Conservation (phyloP, 2,888 invertebrate genomes). For the Falcaria lacertinaria region DNA sequence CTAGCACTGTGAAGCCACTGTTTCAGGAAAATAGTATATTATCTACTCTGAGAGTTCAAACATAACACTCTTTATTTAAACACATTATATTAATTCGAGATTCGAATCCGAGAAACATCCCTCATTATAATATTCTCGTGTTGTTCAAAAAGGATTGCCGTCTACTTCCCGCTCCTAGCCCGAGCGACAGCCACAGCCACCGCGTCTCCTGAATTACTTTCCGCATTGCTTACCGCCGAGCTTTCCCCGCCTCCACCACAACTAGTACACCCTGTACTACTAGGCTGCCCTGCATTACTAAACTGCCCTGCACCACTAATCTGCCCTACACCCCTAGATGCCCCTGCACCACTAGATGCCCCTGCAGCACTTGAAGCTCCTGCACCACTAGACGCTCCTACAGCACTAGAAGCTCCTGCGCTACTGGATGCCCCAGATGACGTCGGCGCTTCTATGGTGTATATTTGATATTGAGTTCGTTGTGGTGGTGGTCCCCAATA, state of each 20-base stretch:
- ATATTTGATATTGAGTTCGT: conserved; percentile 16
- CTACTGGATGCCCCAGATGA: background rate
- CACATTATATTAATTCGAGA: no score
- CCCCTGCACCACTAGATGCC: background rate
- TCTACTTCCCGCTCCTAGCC: conserved; percentile 11
- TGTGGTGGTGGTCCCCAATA: conserved; percentile 20
- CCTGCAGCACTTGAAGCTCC: background rate
- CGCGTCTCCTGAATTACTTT: conserved; percentile 41
- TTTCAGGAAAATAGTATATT: no score
- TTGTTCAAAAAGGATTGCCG: background rate
- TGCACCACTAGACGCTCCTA: background rate
- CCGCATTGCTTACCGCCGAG: conserved; percentile 43
- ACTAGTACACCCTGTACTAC: conserved; percentile 14
- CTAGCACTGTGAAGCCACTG: no score
- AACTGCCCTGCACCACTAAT: no score
- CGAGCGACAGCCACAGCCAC: conserved; percentile 50
- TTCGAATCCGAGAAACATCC: background rate
- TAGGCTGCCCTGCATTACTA: no score
- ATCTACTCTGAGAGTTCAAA: no score
- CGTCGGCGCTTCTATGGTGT: conserved; percentile 1
- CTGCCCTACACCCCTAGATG: no score
- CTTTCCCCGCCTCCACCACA: conserved; percentile 19
- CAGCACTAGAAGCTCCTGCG: background rate
- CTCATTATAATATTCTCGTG: background rate
- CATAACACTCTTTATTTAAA: no score